Conservation (phyloP, 2,797 vertebrate species). For the Rallus crepitans region DNA sequence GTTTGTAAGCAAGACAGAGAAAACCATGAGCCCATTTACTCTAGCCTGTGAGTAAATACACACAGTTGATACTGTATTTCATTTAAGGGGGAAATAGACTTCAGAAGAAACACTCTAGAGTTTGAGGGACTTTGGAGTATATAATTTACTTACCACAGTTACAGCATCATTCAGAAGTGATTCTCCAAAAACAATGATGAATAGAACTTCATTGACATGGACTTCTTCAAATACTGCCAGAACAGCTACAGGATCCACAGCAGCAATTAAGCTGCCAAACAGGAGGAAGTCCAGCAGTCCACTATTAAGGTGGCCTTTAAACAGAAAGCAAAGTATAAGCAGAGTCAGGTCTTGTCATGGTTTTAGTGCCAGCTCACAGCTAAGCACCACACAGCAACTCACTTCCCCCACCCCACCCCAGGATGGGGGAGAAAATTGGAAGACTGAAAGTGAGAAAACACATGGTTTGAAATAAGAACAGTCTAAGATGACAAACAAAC, state of each 20-base stretch:
- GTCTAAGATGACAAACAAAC: too few relatives aligned
- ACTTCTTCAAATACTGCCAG: constrained; percentile 97
- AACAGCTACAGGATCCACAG: constrained; percentile 96
- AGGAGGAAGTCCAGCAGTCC: constrained; percentile 92
- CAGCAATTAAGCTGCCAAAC: constrained; percentile 92
- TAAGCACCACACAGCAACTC: too few relatives aligned
- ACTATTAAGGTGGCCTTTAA: constrained; percentile 82
- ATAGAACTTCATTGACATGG: constrained; percentile 96
- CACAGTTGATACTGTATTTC: background rate
- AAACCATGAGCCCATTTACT: background rate
- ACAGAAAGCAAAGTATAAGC: background rate
- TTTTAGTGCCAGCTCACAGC: too few relatives aligned
- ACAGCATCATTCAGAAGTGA: constrained; percentile 97
- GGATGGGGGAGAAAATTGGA: too few relatives aligned
- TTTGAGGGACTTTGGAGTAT: background rate
- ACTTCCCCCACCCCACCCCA: too few relatives aligned
- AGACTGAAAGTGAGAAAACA: too few relatives aligned
- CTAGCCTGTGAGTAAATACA: background rate
- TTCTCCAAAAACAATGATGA: constrained; percentile 97
- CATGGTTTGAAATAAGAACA: too few relatives aligned
- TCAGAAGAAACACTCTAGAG: background rate
- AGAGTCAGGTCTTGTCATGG: background rate
- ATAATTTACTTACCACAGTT: constrained; percentile 87
- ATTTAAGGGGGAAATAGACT: background rate
- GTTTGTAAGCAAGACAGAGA: background rate